Base-by-base conservation (phyloP, 2,113 vertebrate genomes). In the Thamnaconus septentrionalis region DNA sequence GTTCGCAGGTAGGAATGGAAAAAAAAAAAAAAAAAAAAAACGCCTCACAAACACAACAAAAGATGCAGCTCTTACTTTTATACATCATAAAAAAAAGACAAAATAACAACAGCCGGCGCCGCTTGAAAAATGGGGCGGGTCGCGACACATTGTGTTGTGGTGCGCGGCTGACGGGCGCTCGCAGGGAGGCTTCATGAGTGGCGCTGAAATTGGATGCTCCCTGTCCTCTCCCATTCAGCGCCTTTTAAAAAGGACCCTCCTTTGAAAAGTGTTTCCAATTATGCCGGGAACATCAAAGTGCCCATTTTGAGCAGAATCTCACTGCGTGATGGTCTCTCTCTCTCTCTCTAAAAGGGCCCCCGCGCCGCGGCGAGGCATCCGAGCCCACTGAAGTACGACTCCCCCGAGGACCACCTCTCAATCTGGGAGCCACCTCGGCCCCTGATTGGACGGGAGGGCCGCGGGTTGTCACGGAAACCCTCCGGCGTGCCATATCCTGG, bases 381-480 rank as follows among this genome's bases (percentile, higher is more conserved):
- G 11, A 74, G 79, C 83, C 71, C 12, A 66, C 56, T 85, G 83
- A 81, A 83, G 85, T 89, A 87, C 84, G 50, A 79, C 78, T 82
- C 85, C 90, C 88, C 78, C 10, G 82, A 89, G 85, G 87, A 89
- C 82, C 80, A 84, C 88, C 86, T 88, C 80, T 90, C 88, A 90
- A 84, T 91, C 87, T 86, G 73, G 63, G 80, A 85, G 61, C 18
- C 71, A 73, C 67, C 11, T 71, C 46, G 11, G 18, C 18, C 52
- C 53, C 74, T 64, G 78, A 88, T 87, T 88, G 87, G 88, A 88
- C 71, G 57, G 73, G 59, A 74, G 73, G 68, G 64, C 59, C 63
- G 53, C 63, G 53, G 85, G 87, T 91, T 83, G 88, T 90, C 90
- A 90, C 86, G 76, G 86, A 90, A 92, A 90, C 89, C 80, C 71